phyloP scores from a whole-genome alignment of 2,113 vertebrate genomes.

The Phaethornis superciliosus region DNA sequence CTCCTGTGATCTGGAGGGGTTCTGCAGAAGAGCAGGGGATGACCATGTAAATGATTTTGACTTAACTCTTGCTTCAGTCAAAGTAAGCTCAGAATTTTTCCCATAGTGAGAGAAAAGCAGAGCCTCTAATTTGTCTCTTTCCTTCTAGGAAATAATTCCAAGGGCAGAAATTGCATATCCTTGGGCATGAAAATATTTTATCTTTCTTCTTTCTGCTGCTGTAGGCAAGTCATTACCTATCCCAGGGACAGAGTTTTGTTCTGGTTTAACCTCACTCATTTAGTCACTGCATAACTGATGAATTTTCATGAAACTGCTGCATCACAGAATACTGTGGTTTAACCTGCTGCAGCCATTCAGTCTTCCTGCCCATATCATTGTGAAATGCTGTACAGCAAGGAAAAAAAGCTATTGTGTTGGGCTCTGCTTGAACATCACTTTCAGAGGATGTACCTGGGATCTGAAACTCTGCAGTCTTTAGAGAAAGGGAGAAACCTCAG shows the following conservation, averaged over 20 bases:
- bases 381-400: not conserved
- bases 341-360: not conserved
- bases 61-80: not conserved
- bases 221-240: slow-evolving; percentile 44
- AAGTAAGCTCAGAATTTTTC: not conserved
- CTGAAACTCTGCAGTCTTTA: not conserved
- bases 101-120: not conserved
- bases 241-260: slow-evolving; percentile 12
- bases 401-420: not conserved
- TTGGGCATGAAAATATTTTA: slow-evolving; percentile 30
- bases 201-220: slow-evolving; percentile 26
- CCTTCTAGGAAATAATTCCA: slow-evolving; percentile 63
- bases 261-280: slow-evolving; percentile 22
- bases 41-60: not conserved
- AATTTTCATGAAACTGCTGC: slow-evolving; percentile 2
- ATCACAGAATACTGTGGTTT: not conserved
- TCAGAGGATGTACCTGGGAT: not conserved
- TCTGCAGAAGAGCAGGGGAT: not conserved
- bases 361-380: not conserved
- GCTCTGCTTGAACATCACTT: not conserved
- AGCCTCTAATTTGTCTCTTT: slow-evolving; percentile 22
- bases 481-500: not conserved
- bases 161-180: slow-evolving; percentile 48
- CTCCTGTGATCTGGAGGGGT: rapidly evolving
- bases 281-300: not conserved